Evolutionary conservation across 2,888 invertebrate genomes (phyloP).

Genomic region (Zaprionus bogoriensis): DNA sequence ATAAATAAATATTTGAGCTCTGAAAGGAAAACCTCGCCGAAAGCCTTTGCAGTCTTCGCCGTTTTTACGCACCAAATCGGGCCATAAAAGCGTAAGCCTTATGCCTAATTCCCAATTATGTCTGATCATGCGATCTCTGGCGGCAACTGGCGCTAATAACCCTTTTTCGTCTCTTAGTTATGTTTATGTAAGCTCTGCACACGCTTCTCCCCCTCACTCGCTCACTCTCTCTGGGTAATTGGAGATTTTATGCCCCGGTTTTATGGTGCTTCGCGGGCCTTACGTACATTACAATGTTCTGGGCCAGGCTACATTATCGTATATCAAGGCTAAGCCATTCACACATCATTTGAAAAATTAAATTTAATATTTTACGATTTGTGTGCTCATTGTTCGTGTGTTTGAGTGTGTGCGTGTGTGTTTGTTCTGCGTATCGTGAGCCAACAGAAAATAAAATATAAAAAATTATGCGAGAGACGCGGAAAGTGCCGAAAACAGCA

Average conservation of each 20-base stretch:
- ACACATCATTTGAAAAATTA: conserved; percentile 79
- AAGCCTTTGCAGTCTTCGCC: no score
- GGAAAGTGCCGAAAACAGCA: conserved; percentile 54
- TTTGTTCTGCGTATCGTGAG: conserved; percentile 25
- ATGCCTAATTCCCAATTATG: conserved; percentile 4
- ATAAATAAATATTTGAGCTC: neutral
- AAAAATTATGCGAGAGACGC: conserved; percentile 61
- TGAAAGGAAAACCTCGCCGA: no score
- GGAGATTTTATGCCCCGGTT: conserved; percentile 43
- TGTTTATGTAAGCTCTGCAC: no score
- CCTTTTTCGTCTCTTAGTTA: conserved; percentile 1
- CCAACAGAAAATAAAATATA: conserved; percentile 63
- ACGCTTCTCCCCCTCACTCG: neutral
- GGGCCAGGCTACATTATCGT: conserved; percentile 55
- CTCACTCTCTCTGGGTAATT: conserved; percentile 23
- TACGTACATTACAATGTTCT: conserved; percentile 34
- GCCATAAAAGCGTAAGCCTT: neutral
- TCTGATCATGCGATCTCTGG: conserved; percentile 5
- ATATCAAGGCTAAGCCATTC: conserved; percentile 73
- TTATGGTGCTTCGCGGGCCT: conserved; percentile 29
- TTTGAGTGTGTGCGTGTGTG: conserved; percentile 8
- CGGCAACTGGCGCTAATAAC: conserved; percentile 10
- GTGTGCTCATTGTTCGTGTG: conserved; percentile 29
- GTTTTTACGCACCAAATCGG: neutral
- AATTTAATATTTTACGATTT: conserved; percentile 79